Evolutionary conservation across 2,113 vertebrate genomes (phyloP), one percentile per base, ranked within the genome.

Genomic region (Podilymbus podiceps): DNA sequence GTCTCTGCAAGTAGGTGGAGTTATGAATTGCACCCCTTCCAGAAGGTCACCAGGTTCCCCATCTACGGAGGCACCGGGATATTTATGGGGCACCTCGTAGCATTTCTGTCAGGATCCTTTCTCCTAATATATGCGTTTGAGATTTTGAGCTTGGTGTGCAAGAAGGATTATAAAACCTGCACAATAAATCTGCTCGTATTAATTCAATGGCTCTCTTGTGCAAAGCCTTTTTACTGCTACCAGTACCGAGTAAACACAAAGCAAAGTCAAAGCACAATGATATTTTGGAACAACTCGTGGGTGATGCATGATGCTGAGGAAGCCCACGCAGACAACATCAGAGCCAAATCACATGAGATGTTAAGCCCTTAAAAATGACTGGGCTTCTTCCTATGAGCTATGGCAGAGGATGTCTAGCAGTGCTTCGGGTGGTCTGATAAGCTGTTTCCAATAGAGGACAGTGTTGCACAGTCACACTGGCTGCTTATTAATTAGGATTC

Each of bases 361-460:
- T 46, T 71, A 38, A 84, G 33, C 35, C 44, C 52, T 77, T 17
- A 38, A 7, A 58, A 77, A 44, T 16, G n/a, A 24, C 28, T 12
- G 30, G 59, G 31, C 5, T 83, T 66, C 53, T 58, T 49, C 46
- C 50, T 33, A 0, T 1, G 9, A 74, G 42, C 64, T 21, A 12
- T 68, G 44, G 69, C 52, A 68, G 68, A 62, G 76, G 86, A 42
- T n/a, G 40, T 20, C 62, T 78, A 11, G n/a, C 62, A 62, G 71
- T 42, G 74, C 42, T 91, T 56, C 28, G 35, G 44, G 84, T 87
- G 91, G 80, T n/a, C 86, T 89, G 80, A 31, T 92, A 21, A 79
- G 66, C 63, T 76, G 9, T 76, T 91, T 96, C 95, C 96, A 94
- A 95, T 20, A 97, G 96, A 95, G 95, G 94, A 95, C 96, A 95